Base-by-base conservation (phyloP, 2,797 vertebrate genomes). In the Sarcophilus harrisii region DNA sequence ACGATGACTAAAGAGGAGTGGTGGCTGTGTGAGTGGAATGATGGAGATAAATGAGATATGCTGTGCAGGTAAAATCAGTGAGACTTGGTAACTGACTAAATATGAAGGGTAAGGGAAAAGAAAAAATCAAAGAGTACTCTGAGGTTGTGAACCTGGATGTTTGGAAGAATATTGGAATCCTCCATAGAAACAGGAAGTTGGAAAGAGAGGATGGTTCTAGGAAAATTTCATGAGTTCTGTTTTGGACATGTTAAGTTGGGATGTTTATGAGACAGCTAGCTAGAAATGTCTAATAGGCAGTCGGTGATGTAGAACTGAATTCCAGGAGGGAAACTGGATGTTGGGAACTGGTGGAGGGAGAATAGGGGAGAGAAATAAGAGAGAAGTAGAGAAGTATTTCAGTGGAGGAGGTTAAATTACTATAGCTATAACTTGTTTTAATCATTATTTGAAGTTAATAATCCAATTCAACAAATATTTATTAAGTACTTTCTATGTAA, bases 361-460 rank as follows among this genome's bases (percentile, higher is more conserved):
- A 10, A 38, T 14, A 8, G 21, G 73, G 21, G 38, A 38, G 18
- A 81, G n/a, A 81, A 81, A 2, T 81, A 45, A 38, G n/a, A 28
- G 24, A 8, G 38, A 49, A 87, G 9, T 21, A 87, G 38, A 87
- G 38, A 10, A 87, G 24, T 49, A 27, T 87, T 45, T 87, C 73
- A 45, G 24, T 28, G 38, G 73, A 27, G 10, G 38, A 49, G 38
- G 24, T 87, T 87, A 38, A 45, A 27, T 87, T 87, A 28, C 24
- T 87, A 87, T 87, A 49, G 24, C 9, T 21, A 87, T 49, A 87
- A 10, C 60, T 29, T 55, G 57, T 57, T 29, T 0, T 52, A 45
- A 54, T 90, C 87, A 57, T 95, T 57, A 91, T 91, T 94, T 57
- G 66, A 58, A 87, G 32, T 94, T 91, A 11, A 49, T 62, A 45